Percentiles rank a stretch among this genome's conserved stretches.
Conservation (phyloP, 2,888 invertebrate genomes). For the Agonopterix alstromeriana region DNA sequence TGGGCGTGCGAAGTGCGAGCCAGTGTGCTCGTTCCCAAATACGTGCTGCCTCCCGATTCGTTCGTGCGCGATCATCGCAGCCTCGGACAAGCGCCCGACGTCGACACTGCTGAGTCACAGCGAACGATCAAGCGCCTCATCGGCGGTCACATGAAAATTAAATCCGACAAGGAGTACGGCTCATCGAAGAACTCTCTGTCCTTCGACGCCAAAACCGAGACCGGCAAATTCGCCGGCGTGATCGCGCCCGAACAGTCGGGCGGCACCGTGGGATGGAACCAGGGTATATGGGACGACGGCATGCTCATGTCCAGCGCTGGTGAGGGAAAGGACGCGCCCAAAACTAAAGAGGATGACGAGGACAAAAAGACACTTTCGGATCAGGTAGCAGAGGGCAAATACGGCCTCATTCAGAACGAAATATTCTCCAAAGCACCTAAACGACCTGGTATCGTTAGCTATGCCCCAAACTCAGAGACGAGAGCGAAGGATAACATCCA, state of each 20-base stretch:
- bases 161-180: constrained; percentile 59
- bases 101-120: constrained; percentile 51
- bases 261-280: constrained; percentile 71
- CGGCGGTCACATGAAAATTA: constrained; percentile 80
- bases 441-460: constrained; percentile 89
- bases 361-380: constrained; percentile 91
- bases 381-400: constrained; percentile 93
- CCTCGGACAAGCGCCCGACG: constrained; percentile 47
- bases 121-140: constrained; percentile 81
- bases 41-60: constrained; percentile 73
- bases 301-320: constrained; percentile 83
- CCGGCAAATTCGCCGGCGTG: constrained; percentile 57
- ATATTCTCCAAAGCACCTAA: constrained; percentile 83
- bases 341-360: constrained; percentile 77
- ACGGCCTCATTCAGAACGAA: constrained; percentile 91
- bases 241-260: constrained; percentile 65
- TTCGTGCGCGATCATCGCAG: constrained; percentile 72
- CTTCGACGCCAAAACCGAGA: constrained; percentile 51
- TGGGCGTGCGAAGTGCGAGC: constrained; percentile 52
- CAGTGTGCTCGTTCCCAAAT: constrained; percentile 72
- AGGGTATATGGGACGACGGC: constrained; percentile 79
- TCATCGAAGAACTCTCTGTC: constrained; percentile 57
- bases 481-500: constrained; percentile 85
- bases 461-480: constrained; percentile 87
- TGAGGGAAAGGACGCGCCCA: constrained; percentile 76